Evolutionary conservation across 2,888 invertebrate species (phyloP), one percentile per base, ranked within the genome.

Genomic region (Quadroppia sp.): DNA sequence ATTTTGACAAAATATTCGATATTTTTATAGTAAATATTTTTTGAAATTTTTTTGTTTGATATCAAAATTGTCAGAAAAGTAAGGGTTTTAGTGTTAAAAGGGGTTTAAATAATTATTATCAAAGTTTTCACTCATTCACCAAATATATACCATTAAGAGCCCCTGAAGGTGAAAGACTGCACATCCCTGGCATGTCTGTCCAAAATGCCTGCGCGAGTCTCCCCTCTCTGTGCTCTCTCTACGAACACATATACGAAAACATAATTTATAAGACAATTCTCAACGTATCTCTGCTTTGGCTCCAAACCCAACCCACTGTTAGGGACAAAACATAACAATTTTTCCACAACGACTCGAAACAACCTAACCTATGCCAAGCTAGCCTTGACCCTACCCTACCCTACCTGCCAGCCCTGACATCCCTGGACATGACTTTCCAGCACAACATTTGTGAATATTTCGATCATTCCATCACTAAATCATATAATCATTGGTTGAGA

Each of bases 261-360:
- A 53, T 53, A 53, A 53, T 23, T 53, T 53, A 53, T 53, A 23
- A 53, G 11, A 53, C 53, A 53, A 53, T 53, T 53, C 36, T 53
- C 53, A 53, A 53, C 53, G 53, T 53, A 53, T 53, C 9, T 53
- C 23, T 45, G 45, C 45, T 11, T 23, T 53, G 23, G n/a, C 53
- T 53, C n/a, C 23, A 53, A 23, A 53, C 53, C 53, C 53, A 53
- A 53, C 53, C 53, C 53, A 53, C 53, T 23, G 23, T 53, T 23
- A 53, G 25, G 53, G 53, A 53, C 53, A 53, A 3, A 53, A 53
- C 25, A 20, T 3, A 36, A 36, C 36, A 36, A 36, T 36, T 36
- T 53, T 53, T 53, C 6, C 20, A 53, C 7, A 48, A 48, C 48
- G 48, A 48, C 48, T 48, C 3, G 15, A 48, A 48, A 4, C 6